phyloP scores from a whole-genome alignment of 1,140 invertebrate species.

The Philopotamus ludificatus region DNA sequence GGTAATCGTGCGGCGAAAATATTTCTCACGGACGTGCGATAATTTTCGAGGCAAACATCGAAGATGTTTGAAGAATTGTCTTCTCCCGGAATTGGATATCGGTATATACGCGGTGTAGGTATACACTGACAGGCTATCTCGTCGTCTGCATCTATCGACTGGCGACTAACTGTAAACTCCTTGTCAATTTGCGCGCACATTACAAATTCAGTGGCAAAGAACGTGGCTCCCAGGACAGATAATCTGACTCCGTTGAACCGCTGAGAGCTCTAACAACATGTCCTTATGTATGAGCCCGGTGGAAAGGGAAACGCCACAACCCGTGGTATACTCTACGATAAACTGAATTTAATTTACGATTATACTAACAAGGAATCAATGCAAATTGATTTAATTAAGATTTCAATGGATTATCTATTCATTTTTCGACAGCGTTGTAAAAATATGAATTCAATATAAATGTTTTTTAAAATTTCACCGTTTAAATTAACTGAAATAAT shows the following conservation, averaged over 20 bases:
- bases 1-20: not conserved
- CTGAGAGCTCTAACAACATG: slow-evolving; percentile 4
- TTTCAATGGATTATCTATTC: too few relatives aligned
- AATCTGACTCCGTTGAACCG: slow-evolving; percentile 22
- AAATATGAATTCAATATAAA: too few relatives aligned
- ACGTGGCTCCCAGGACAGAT: slow-evolving; percentile 23
- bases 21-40: slow-evolving; percentile 5
- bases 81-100: slow-evolving; percentile 21
- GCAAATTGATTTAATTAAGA: too few relatives aligned
- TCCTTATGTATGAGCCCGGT: not conserved
- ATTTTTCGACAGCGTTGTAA: too few relatives aligned
- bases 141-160: slow-evolving; percentile 33
- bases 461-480: too few relatives aligned
- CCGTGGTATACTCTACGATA: too few relatives aligned
- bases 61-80: slow-evolving; percentile 1
- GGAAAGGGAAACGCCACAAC: not conserved
- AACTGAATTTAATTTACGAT: too few relatives aligned
- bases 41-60: slow-evolving; percentile 6
- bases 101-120: too few relatives aligned
- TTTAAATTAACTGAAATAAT: too few relatives aligned
- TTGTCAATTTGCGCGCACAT: slow-evolving; percentile 40
- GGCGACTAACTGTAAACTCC: slow-evolving; percentile 37
- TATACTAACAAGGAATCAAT: too few relatives aligned
- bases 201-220: slow-evolving; percentile 37
- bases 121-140: slow-evolving; percentile 33